These are phyloP conservation scores for Lepidocolaptes lacrymiger DNA, from an alignment of 2,797 vertebrate species.

Conservation along the genomic window DNA sequence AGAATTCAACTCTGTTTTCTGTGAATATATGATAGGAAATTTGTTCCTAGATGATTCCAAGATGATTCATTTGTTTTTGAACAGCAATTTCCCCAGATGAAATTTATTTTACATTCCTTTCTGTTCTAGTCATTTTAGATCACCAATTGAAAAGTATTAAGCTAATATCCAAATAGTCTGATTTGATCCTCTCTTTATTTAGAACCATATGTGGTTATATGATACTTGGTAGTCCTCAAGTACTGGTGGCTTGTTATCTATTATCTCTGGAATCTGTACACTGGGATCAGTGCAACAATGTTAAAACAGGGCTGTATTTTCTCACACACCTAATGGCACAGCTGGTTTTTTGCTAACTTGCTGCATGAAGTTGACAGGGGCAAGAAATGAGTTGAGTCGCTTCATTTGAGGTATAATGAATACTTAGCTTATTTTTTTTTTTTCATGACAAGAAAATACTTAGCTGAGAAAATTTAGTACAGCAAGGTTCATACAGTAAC, in stretches of 20 bases:
- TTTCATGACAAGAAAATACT: not conserved
- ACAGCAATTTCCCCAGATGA: not conserved
- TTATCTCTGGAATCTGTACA: not conserved
- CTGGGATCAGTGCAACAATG: not conserved
- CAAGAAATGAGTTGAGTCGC: not conserved
- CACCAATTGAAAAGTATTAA: not conserved
- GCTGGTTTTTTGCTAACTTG: not conserved
- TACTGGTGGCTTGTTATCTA: not conserved
- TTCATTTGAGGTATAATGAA: not conserved
- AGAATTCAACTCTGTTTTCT: not conserved
- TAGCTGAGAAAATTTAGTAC: not conserved
- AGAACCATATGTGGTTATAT: not conserved
- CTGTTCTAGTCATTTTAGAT: not conserved
- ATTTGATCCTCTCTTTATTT: not conserved
- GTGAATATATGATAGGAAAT: not conserved
- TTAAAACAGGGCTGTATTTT: not conserved
- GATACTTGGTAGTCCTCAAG: not conserved
- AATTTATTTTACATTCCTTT: not conserved
- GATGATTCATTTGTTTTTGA: not conserved
- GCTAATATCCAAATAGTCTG: not conserved
- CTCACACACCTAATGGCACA: not conserved
- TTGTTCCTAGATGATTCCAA: not conserved
- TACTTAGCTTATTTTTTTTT: not conserved
- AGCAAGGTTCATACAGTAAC: not conserved
- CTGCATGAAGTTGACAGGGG: not conserved